Evolutionary conservation across 2,797 vertebrate genomes (phyloP).

Genomic region (Octomys mimax): DNA sequence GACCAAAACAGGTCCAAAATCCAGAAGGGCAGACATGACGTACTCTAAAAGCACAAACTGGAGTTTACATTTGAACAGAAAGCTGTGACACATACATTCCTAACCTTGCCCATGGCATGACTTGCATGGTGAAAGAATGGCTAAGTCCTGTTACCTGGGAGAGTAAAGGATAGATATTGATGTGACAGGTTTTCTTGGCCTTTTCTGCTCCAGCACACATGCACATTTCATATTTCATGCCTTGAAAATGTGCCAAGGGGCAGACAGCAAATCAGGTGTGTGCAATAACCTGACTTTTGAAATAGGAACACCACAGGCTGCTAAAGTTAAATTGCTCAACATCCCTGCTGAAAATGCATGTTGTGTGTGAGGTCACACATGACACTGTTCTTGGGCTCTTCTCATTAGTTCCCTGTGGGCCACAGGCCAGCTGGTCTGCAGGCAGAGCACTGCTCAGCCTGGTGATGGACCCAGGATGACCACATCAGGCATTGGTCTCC

Average conservation of each 20-base stretch:
- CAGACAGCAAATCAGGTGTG: conserved; percentile 57
- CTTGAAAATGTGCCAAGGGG: conserved; percentile 63
- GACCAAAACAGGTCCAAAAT: no score
- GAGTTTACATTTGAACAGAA: neutral
- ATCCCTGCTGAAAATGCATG: neutral
- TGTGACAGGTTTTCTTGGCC: conserved; percentile 22
- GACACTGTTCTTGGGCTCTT: neutral
- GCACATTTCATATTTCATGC: conserved; percentile 23
- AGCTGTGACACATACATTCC: neutral
- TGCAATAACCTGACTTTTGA: conserved; percentile 23
- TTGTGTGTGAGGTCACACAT: conserved; percentile 48
- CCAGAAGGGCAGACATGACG: no score
- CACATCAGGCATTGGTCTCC: neutral
- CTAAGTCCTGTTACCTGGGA: conserved; percentile 22
- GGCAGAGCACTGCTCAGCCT: neutral
- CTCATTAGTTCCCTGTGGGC: neutral
- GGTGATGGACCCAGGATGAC: neutral
- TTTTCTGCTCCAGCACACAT: conserved; percentile 39
- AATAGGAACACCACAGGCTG: neutral
- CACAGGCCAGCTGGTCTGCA: neutral
- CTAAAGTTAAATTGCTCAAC: conserved; percentile 34
- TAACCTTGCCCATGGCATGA: neutral
- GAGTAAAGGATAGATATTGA: conserved; percentile 31
- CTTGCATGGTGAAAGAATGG: neutral
- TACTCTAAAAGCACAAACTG: neutral